Base-by-base conservation (phyloP, 1,140 invertebrate genomes). In the Patella vulgata region DNA sequence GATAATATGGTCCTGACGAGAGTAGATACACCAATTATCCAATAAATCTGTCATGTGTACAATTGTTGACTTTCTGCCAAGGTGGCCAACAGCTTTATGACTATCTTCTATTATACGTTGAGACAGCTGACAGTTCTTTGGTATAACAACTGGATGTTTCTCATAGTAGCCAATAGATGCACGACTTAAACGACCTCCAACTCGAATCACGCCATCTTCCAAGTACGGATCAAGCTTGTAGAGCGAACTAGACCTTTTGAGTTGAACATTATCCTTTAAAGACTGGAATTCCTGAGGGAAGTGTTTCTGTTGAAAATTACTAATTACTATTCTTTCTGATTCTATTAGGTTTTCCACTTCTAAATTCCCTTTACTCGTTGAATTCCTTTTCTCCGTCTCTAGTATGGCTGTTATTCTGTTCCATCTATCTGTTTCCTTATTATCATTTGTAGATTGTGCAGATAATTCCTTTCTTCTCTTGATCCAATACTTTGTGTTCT, bases 71-170 rank as follows among this genome's bases (percentile, higher is more conserved):
- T 68, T 63, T 11, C 51, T 51, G 11, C 56, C 44, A 9, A 46
- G 25, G 52, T 64, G 66, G 14, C 47, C 44, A 25, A 51, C 31
- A 33, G 19, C 19, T 33, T 21, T 39, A 19, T 64, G 61, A 21
- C 36, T 39, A 44, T 59, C 8, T 12, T 51, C 6, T 1, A 69
- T 30, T 9, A 52, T 55, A 11, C 66, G 47, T 14, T 36, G 17
- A 14, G 63, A 39, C 9, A 66, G 17, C 21, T 53, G 36, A 48
- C 21, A 40, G 12, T 31, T 0, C 25, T 52, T 57, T 1, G 67
- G 63, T n/a, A 70, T 19, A 1, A 66, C 58, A 39, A 70, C 19
- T 19, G 67, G 63, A 48, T 70, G 67, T 23, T 62, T 65, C 23
- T 27, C 36, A 6, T 65, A 36, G 40, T 42, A 31, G 5, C 19